These are phyloP conservation scores for Anoplolepis gracilipes DNA, from an alignment of 1,140 invertebrate species.

Conservation along the genomic window DNA sequence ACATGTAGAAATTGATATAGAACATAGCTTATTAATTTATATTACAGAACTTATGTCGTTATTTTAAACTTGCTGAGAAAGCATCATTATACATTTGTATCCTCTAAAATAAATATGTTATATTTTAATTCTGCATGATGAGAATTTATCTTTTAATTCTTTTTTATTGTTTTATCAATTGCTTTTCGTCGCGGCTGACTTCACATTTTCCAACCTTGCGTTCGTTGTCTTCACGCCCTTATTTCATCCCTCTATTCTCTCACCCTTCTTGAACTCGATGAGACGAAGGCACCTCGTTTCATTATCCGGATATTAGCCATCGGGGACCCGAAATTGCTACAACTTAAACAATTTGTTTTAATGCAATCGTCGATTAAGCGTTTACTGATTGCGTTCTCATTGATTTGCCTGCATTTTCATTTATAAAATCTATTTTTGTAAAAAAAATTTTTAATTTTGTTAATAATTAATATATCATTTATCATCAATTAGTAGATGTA, in stretches of 20 bases:
- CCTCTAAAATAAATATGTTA: conserved; percentile 41
- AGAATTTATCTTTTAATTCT: conserved; percentile 81
- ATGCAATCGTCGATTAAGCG: conserved; percentile 82
- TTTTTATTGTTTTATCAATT: conserved; percentile 83
- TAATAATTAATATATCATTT: not conserved
- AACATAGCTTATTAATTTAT: not conserved
- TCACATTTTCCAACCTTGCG: conserved; percentile 68
- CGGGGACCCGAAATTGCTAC: conserved; percentile 84
- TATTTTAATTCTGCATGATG: conserved; percentile 71
- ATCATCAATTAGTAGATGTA: not conserved
- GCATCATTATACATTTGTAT: not conserved
- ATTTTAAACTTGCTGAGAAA: conserved; percentile 1
- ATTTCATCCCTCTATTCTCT: conserved; percentile 70
- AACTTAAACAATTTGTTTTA: conserved; percentile 86
- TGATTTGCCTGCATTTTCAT: conserved; percentile 36
- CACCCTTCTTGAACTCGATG: conserved; percentile 68
- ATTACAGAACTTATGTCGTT: not conserved
- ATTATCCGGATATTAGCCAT: conserved; percentile 86
- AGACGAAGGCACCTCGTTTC: conserved; percentile 79
- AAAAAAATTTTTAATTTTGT: not conserved
- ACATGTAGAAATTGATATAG: not conserved
- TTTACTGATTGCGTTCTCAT: conserved; percentile 68
- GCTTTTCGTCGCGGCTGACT: conserved; percentile 72
- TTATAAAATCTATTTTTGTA: conserved; percentile 17
- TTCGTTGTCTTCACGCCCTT: conserved; percentile 64